Conservation (phyloP, 1,140 invertebrate species). For the Probaryconus sp. region DNA sequence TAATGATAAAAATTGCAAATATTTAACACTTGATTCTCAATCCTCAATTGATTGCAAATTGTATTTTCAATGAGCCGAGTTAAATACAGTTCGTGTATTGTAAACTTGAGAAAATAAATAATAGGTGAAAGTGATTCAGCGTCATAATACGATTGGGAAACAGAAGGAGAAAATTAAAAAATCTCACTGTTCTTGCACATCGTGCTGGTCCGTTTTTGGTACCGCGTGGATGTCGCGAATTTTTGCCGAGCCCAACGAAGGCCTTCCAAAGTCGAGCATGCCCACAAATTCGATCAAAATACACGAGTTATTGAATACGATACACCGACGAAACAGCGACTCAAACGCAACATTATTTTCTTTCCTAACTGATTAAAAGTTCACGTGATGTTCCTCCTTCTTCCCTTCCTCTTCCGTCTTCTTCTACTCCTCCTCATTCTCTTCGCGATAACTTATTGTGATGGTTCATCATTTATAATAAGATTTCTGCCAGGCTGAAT, state of each 20-base stretch:
- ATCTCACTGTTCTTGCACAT: slow-evolving; percentile 55
- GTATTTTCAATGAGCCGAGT: no score
- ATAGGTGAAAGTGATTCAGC: slow-evolving; percentile 34
- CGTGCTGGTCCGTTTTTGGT: slow-evolving; percentile 12
- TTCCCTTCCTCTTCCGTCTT: slow-evolving; percentile 7
- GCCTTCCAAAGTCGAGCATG: background rate
- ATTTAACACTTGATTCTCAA: no score
- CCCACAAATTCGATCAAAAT: slow-evolving; percentile 14
- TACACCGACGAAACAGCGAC: background rate
- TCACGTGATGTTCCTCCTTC: background rate
- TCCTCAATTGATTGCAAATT: no score
- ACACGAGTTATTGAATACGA: slow-evolving; percentile 1
- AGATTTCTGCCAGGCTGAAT: no score
- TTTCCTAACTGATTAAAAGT: slow-evolving; percentile 4
- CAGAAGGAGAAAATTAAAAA: slow-evolving; percentile 26
- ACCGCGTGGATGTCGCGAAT: slow-evolving; percentile 8
- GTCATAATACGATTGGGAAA: slow-evolving; percentile 19
- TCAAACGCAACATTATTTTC: slow-evolving; percentile 14
- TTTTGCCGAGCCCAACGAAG: background rate
- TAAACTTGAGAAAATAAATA: slow-evolving; percentile 2
- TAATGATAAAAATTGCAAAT: no score
- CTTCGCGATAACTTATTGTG: slow-evolving; percentile 2
- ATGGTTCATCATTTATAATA: slow-evolving; percentile 2
- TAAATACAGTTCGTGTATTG: slow-evolving; percentile 1
- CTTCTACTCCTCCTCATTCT: slow-evolving; percentile 24